Conservation (phyloP, 2,797 vertebrate species). For the Brachyrhaphis roseni region DNA sequence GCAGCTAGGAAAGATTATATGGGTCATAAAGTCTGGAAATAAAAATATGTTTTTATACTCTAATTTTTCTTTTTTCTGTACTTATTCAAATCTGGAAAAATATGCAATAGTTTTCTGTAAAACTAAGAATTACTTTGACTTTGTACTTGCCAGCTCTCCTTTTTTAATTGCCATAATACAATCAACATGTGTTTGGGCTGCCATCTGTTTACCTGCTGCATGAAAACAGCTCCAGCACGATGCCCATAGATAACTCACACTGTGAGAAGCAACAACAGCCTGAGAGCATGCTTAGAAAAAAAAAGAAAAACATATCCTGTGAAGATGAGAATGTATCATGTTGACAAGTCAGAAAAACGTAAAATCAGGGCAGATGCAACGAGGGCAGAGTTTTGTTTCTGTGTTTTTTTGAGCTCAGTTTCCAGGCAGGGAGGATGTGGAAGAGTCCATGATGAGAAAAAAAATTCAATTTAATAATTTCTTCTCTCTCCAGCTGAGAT, state of each 20-base stretch:
- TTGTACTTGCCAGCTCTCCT: constrained; percentile 74
- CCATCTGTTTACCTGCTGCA: constrained; percentile 87
- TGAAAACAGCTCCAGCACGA: constrained; percentile 81
- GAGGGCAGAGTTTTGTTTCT: constrained; percentile 76
- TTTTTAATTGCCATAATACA: constrained; percentile 86
- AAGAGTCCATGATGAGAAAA: constrained; percentile 71
- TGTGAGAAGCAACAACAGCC: constrained; percentile 15
- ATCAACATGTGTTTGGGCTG: constrained; percentile 85
- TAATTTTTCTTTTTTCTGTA: neutral
- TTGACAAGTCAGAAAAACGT: constrained; percentile 56
- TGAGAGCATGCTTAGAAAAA: constrained; percentile 4
- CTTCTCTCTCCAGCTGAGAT: constrained; percentile 64
- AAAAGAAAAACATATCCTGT: neutral
- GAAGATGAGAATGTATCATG: constrained; percentile 1
- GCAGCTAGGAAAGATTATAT: neutral
- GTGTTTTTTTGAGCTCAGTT: constrained; percentile 78
- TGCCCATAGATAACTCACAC: constrained; percentile 64
- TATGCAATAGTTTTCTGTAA: neutral
- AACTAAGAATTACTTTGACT: constrained; percentile 54
- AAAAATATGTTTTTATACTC: neutral
- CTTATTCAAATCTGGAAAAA: neutral
- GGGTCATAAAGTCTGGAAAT: neutral
- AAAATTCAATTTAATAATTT: constrained; percentile 74
- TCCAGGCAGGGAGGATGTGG: constrained; percentile 63
- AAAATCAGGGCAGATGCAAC: constrained; percentile 66